Conservation (phyloP, 2,113 vertebrate genomes). For the Platysternon megacephalum region DNA sequence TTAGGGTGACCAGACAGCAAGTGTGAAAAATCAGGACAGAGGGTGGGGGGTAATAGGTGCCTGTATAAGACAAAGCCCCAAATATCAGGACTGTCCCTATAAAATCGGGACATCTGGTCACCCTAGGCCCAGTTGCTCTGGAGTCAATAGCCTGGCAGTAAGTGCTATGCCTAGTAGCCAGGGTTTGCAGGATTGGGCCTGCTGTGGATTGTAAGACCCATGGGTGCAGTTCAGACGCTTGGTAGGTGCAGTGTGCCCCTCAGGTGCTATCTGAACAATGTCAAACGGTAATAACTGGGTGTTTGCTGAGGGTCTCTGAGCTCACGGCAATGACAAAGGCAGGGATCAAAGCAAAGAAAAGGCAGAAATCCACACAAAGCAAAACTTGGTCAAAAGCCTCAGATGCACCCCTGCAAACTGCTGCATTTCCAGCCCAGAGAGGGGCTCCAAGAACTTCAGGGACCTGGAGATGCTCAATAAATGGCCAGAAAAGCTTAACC, state of each 20-base stretch:
- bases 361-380: background rate
- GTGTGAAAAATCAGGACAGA: no score
- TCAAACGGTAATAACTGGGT: background rate
- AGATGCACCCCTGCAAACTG: background rate
- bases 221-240: background rate
- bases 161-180: background rate
- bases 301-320: background rate
- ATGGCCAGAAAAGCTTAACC: background rate
- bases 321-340: background rate
- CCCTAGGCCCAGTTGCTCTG: background rate
- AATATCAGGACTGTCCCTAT: no score
- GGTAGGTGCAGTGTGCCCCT: background rate
- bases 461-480: background rate
- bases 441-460: background rate
- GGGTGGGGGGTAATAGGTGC: no score
- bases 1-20: no score
- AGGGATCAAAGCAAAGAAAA: background rate
- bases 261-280: background rate
- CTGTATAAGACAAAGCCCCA: no score
- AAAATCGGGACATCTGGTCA: no score
- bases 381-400: background rate
- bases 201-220: background rate
- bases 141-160: background rate
- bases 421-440: background rate
- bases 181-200: background rate